These are phyloP conservation scores for Drosophila sproati DNA, from an alignment of 1,140 invertebrate genomes.

Conservation along the genomic window DNA sequence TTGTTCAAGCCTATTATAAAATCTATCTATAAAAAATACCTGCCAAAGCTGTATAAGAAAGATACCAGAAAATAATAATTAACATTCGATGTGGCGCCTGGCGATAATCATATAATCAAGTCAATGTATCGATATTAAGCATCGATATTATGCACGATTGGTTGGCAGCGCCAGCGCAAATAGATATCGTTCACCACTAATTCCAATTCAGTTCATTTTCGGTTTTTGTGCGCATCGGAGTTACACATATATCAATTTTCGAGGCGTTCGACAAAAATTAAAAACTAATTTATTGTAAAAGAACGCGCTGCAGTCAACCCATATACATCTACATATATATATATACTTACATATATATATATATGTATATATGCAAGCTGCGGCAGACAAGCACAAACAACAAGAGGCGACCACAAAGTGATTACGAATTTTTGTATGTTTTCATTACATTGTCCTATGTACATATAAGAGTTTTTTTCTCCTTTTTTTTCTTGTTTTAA, in stretches of 20 bases:
- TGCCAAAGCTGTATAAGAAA: not conserved
- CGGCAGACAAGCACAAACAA: slow-evolving; percentile 10
- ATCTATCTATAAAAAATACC: not conserved
- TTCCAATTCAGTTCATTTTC: slow-evolving; percentile 41
- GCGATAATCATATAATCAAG: not conserved
- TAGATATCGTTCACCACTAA: slow-evolving; percentile 16
- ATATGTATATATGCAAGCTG: slow-evolving; percentile 17
- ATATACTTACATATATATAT: not conserved
- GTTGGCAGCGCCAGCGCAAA: not conserved
- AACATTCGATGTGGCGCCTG: no score
- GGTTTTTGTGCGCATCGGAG: slow-evolving; percentile 46
- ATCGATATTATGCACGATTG: not conserved
- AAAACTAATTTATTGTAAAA: slow-evolving; percentile 35
- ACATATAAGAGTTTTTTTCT: slow-evolving; percentile 17
- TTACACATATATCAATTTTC: slow-evolving; percentile 23
- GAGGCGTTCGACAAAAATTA: slow-evolving; percentile 39
- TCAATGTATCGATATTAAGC: not conserved
- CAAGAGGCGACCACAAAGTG: slow-evolving; percentile 48
- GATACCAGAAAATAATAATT: not conserved
- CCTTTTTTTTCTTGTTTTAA: slow-evolving; percentile 5
- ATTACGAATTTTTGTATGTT: slow-evolving; percentile 69
- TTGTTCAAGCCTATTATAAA: no score
- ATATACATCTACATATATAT: not conserved
- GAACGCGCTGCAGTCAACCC: slow-evolving; percentile 31
- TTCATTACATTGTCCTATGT: slow-evolving; percentile 14